A percentile compares a stretch with the other conserved stretches of the same genome.
phyloP scores from a whole-genome alignment of 2,113 vertebrate species.

The Sylvilagus bachmani region DNA sequence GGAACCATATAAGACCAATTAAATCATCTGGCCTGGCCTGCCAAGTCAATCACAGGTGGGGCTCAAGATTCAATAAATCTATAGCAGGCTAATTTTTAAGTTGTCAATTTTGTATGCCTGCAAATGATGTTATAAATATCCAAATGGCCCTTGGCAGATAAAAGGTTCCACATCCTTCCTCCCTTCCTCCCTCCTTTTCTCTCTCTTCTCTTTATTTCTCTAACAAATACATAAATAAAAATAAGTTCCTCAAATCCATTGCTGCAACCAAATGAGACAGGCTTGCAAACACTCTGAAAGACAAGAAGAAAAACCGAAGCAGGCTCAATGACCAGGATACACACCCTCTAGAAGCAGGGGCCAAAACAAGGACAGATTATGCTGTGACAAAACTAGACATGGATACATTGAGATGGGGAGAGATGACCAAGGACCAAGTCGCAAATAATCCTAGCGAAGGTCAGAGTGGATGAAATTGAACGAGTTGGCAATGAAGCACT shows the following conservation, averaged over 20 bases:
- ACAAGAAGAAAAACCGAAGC: neutral
- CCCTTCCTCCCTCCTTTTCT: no score
- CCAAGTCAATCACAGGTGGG: no score
- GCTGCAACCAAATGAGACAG: neutral
- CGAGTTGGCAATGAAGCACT: neutral
- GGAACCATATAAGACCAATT: no score
- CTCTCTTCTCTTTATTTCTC: no score
- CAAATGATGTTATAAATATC: no score
- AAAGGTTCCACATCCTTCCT: no score
- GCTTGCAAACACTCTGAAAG: constrained; percentile 1
- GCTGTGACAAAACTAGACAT: constrained; percentile 11
- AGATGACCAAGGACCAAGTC: constrained; percentile 4
- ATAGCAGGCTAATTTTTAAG: no score
- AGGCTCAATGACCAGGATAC: neutral
- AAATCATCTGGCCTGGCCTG: no score
- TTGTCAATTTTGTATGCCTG: no score
- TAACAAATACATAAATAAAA: no score
- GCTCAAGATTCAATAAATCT: no score
- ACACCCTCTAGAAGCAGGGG: neutral
- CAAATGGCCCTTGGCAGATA: no score
- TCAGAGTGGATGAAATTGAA: neutral
- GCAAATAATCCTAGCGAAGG: constrained; percentile 22
- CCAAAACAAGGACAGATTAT: neutral
- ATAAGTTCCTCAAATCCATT: constrained; percentile 4
- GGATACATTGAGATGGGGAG: neutral